Evolutionary conservation across 2,797 vertebrate species (phyloP), one percentile per base, ranked within the genome.

Genomic region (Halcyon leucocephala): DNA sequence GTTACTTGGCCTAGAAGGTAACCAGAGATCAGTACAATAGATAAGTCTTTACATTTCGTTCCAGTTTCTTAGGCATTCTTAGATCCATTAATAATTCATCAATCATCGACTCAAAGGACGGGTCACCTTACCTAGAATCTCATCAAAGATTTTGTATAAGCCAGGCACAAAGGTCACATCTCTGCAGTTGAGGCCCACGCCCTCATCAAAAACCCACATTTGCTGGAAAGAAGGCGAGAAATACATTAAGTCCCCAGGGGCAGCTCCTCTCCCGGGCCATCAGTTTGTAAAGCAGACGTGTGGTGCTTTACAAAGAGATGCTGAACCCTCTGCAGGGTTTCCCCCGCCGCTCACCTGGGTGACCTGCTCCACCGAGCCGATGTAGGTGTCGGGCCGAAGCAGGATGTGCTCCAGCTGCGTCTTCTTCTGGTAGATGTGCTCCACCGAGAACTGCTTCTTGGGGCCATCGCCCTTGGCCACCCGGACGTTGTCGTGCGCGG

Each of bases 81-180:
- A 8, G 41, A 14, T 12, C 16, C 3, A 0, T 26, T 37, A 73
- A 78, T 29, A 83, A 71, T 24, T 35, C 2, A 0, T 2, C n/a
- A 69, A 7, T 35, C 83, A 33, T 1, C 16, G 25, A 67, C 44
- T 24, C 37, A 12, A 22, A 0, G 3, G 16, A 44, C 39, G 16
- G 31, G 42, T 33, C 67, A 49, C 96, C 99, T 98, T 95, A 99
- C 99, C 99, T 78, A 99, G 98, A 95, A 99, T 99, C 97, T 99
- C 99, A 89, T 99, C 99, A 93, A 99, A 99, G 95, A 99, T 99
- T 98, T 99, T 99, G 98, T 99, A 99, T 76, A 99, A 98, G 62
- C 99, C 99, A 41, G 99, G 99, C 87, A 99, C 99, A 95, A 99
- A 99, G 3, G 98, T 99, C 86, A 99, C 98, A 44, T 99, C 99